A percentile compares a stretch with the other conserved stretches of the same genome.
phyloP scores from a whole-genome alignment of 1,140 invertebrate species.

The Hypsibius dujardini region DNA sequence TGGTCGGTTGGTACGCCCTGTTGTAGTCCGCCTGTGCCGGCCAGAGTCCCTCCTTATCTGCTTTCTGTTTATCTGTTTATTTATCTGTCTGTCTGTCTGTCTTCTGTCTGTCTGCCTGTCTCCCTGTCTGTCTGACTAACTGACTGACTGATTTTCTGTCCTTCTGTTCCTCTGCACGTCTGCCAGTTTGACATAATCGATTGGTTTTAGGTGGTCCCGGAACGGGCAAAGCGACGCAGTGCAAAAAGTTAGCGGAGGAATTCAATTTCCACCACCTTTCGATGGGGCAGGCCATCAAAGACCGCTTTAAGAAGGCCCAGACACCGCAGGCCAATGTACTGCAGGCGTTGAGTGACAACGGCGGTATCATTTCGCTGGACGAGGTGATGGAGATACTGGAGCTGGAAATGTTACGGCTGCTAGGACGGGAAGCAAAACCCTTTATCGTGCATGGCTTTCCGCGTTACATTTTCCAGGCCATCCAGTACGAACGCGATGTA shows the following conservation, averaged over 20 bases:
- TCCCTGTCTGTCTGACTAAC: too few relatives aligned
- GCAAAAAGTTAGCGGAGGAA: slow-evolving; percentile 12
- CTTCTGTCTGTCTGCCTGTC: too few relatives aligned
- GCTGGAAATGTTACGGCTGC: neutral
- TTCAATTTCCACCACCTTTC: slow-evolving; percentile 8
- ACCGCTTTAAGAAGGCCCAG: neutral
- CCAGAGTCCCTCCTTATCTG: too few relatives aligned
- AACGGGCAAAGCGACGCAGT: slow-evolving; percentile 8
- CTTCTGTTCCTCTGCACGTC: too few relatives aligned
- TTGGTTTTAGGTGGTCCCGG: neutral
- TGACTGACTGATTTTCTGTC: too few relatives aligned
- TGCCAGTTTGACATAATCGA: neutral
- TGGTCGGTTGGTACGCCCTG: neutral
- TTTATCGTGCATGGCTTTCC: slow-evolving; percentile 14
- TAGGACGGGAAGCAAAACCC: neutral
- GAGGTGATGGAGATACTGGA: neutral
- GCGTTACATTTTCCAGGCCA: neutral
- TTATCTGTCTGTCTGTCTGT: too few relatives aligned
- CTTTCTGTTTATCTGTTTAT: too few relatives aligned
- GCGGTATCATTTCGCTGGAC: neutral
- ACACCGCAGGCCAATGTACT: neutral
- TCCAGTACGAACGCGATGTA: neutral
- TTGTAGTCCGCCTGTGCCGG: too few relatives aligned
- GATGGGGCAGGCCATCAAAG: neutral
- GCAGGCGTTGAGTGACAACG: neutral